Conservation (phyloP, 2,888 invertebrate genomes). For the Carterocephalus palaemon region DNA sequence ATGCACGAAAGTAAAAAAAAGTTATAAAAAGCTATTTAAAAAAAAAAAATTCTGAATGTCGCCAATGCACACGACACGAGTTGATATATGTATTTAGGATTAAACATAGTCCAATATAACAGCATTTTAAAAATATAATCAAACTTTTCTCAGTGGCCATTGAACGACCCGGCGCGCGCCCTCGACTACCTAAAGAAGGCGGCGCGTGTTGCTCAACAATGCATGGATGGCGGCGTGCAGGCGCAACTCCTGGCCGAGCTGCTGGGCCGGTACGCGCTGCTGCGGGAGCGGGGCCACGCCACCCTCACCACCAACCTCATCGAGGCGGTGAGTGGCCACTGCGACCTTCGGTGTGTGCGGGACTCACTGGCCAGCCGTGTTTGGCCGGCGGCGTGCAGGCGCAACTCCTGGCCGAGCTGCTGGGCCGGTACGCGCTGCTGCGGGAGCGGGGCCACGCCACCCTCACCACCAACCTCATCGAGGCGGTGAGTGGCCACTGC, state of each 20-base stretch:
- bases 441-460: conserved; percentile 90
- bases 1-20: too few relatives aligned
- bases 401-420: conserved; percentile 95
- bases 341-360: too few relatives aligned
- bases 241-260: conserved; percentile 97
- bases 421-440: conserved; percentile 96
- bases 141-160: conserved; percentile 70
- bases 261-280: conserved; percentile 94
- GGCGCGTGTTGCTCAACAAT: conserved; percentile 96
- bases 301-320: conserved; percentile 76
- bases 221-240: conserved; percentile 98
- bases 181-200: conserved; percentile 97
- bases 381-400: conserved; percentile 98
- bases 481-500: conserved; percentile 77
- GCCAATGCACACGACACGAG: too few relatives aligned
- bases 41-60: too few relatives aligned
- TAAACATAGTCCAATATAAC: too few relatives aligned
- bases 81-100: too few relatives aligned
- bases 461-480: conserved; percentile 76
- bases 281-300: conserved; percentile 92
- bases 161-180: conserved; percentile 94
- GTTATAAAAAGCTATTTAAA: too few relatives aligned
- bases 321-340: conserved; percentile 77
- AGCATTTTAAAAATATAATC: too few relatives aligned
- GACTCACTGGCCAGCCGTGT: conserved; percentile 96